Percentiles rank a stretch among this genome's conserved stretches.
Evolutionary conservation across 2,113 vertebrate genomes (phyloP).

Genomic region (Pipa parva): DNA sequence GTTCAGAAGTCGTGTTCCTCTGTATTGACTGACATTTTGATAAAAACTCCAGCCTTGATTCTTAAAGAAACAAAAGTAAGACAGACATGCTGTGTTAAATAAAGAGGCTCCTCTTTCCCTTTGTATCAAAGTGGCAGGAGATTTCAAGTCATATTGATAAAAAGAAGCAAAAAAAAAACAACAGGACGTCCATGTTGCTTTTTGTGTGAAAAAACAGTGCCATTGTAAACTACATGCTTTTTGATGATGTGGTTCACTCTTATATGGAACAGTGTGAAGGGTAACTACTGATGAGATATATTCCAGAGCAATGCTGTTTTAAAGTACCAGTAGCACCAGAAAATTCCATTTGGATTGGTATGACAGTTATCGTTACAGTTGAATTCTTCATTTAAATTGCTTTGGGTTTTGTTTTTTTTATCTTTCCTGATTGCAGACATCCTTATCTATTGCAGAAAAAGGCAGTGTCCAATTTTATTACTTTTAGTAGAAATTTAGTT

Average conservation of each 20-base stretch:
- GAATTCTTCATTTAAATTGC: too few species aligned
- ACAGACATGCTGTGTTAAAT: slow-evolving; percentile 20
- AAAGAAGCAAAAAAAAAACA: slow-evolving; percentile 4
- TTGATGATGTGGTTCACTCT: slow-evolving; percentile 20
- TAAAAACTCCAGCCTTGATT: slow-evolving; percentile 21
- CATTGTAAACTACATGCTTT: slow-evolving; percentile 7
- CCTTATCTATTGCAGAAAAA: too few species aligned
- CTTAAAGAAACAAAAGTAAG: slow-evolving; percentile 10
- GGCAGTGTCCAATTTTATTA: too few species aligned
- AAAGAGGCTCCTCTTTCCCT: slow-evolving; percentile 17
- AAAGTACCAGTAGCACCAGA: too few species aligned
- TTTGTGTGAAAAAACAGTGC: background rate
- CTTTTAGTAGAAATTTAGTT: too few species aligned
- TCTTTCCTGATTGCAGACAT: too few species aligned
- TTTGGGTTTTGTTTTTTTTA: too few species aligned
- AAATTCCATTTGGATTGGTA: too few species aligned
- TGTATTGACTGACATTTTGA: slow-evolving; percentile 18
- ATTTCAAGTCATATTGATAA: background rate
- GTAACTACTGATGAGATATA: too few species aligned
- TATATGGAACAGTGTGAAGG: slow-evolving; percentile 4
- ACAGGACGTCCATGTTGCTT: slow-evolving; percentile 6
- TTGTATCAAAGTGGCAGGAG: slow-evolving; percentile 26
- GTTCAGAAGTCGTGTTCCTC: background rate
- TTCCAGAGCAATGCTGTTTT: too few species aligned
- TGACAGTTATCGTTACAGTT: too few species aligned